A percentile compares a stretch with the other conserved stretches of the same genome.
Evolutionary conservation across 2,888 invertebrate species (phyloP).

Genomic region (Cephalotes varians): DNA sequence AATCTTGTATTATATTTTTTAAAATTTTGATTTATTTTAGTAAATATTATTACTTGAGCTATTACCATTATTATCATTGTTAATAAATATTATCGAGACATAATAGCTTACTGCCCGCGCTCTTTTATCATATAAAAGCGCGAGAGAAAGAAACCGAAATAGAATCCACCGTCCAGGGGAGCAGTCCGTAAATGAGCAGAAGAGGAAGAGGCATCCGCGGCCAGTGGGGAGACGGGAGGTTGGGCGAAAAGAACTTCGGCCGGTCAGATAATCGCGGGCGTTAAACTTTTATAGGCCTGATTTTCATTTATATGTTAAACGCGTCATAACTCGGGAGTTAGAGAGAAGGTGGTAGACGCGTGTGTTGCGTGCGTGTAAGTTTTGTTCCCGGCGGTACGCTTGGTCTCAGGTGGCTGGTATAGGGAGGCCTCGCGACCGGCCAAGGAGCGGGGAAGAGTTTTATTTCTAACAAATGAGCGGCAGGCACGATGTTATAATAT

Average conservation of each 20-base stretch:
- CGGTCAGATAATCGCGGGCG: constrained; percentile 79
- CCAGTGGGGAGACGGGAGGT: constrained; percentile 25
- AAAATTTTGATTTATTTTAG: neutral
- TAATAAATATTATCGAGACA: constrained; percentile 7
- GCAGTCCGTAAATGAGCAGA: constrained; percentile 75
- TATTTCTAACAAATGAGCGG: constrained; percentile 76
- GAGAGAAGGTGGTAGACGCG: constrained; percentile 46
- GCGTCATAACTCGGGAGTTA: constrained; percentile 76
- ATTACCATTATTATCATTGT: neutral
- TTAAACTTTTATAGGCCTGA: constrained; percentile 83
- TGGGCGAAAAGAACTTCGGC: constrained; percentile 56
- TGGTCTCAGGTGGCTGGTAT: constrained; percentile 45
- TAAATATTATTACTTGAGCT: neutral
- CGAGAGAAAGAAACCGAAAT: constrained; percentile 76
- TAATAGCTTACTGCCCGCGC: constrained; percentile 46
- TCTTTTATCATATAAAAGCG: constrained; percentile 58
- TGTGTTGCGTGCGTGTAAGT: constrained; percentile 42
- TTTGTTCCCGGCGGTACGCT: constrained; percentile 33
- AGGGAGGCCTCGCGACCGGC: constrained; percentile 11
- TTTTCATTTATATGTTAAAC: constrained; percentile 84
- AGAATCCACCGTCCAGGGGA: constrained; percentile 80
- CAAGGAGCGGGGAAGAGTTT: constrained; percentile 62
- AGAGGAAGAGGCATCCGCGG: constrained; percentile 44
- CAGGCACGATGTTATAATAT: constrained; percentile 70
- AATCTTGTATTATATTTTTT: neutral